Evolutionary conservation across 2,113 vertebrate species (phyloP).

Genomic region (Psittacara wagleri): DNA sequence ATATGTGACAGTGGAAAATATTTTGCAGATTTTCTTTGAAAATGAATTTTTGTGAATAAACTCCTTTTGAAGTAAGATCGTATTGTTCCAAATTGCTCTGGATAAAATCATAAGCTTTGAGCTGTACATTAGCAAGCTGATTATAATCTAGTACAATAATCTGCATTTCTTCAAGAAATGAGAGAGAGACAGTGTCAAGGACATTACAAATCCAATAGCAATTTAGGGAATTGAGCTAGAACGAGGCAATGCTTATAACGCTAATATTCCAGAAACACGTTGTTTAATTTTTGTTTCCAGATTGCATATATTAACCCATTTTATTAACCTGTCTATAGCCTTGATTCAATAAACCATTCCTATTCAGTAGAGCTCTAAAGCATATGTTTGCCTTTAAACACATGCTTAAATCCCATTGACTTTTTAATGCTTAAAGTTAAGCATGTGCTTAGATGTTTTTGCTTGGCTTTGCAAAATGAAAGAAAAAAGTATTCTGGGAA

Average conservation of each 20-base stretch:
- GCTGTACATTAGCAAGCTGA: slow-evolving; percentile 10
- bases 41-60: slow-evolving; percentile 45
- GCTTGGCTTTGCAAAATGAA: neutral
- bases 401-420: slow-evolving; percentile 63
- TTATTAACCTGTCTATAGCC: slow-evolving; percentile 60
- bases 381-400: slow-evolving; percentile 68
- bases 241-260: neutral
- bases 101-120: neutral
- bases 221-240: slow-evolving; percentile 31
- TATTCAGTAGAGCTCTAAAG: slow-evolving; percentile 58
- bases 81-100: slow-evolving; percentile 2
- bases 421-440: slow-evolving; percentile 69
- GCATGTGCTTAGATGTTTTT: slow-evolving; percentile 41
- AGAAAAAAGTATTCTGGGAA: neutral
- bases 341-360: slow-evolving; percentile 61
- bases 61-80: neutral
- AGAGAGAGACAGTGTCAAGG: slow-evolving; percentile 9
- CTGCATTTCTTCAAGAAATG: slow-evolving; percentile 52
- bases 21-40: slow-evolving; percentile 34
- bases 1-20: neutral
- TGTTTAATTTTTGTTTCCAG: slow-evolving; percentile 58
- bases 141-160: slow-evolving; percentile 34
- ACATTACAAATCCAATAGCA: slow-evolving; percentile 41
- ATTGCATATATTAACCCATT: slow-evolving; percentile 47
- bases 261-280: slow-evolving; percentile 12